Percentiles rank a stretch among this genome's conserved stretches.
Conservation (phyloP, 2,888 invertebrate genomes). For the Microchrysa polita region DNA sequence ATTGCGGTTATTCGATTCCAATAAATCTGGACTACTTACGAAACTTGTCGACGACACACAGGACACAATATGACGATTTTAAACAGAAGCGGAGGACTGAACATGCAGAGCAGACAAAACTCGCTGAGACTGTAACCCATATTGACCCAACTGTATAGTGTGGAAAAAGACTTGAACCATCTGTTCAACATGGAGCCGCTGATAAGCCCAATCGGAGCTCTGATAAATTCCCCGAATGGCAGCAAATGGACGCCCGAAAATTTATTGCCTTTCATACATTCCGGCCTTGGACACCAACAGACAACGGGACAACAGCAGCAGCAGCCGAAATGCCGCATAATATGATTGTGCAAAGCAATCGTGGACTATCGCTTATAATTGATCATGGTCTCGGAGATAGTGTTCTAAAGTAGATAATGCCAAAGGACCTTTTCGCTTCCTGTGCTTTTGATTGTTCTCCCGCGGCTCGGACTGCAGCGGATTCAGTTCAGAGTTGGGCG, state of each 20-base stretch:
- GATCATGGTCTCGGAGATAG: slow-evolving; percentile 35
- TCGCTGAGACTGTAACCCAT: slow-evolving; percentile 17
- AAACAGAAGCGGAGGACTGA: not conserved
- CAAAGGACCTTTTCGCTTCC: slow-evolving; percentile 29
- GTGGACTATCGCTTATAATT: slow-evolving; percentile 44
- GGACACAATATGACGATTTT: slow-evolving; percentile 3
- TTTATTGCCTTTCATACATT: slow-evolving; percentile 36
- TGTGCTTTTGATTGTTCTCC: not conserved
- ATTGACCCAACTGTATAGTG: not conserved
- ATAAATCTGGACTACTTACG: slow-evolving; percentile 42
- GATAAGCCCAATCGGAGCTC: slow-evolving; percentile 42
- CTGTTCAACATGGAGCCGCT: slow-evolving; percentile 38
- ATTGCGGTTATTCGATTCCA: slow-evolving; percentile 41
- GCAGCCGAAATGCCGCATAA: slow-evolving; percentile 13
- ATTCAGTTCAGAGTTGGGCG: no score
- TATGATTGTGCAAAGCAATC: slow-evolving; percentile 33
- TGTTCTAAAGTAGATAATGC: slow-evolving; percentile 36
- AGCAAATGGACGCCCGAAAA: slow-evolving; percentile 35
- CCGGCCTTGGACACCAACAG: not conserved
- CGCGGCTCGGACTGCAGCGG: no score
- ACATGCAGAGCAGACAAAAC: not conserved
- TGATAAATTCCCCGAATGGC: slow-evolving; percentile 42
- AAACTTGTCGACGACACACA: not conserved
- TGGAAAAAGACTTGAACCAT: slow-evolving; percentile 34
- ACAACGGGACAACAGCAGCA: no score